A percentile compares a stretch with the other conserved stretches of the same genome.
Conservation (phyloP, 2,888 invertebrate species). For the Napeogenes inachia region DNA sequence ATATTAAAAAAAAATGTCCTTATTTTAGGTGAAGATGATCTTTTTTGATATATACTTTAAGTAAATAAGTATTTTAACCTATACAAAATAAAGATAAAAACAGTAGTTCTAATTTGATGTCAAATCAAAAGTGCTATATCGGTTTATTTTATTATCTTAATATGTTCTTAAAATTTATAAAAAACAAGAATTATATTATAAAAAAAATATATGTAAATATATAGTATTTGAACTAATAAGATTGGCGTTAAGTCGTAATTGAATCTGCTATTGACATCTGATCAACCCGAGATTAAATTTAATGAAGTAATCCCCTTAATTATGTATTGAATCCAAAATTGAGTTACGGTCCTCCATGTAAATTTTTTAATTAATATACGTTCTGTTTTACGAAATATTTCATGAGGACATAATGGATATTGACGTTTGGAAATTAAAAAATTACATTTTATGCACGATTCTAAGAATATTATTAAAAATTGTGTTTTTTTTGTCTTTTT, state of each 20-base stretch:
- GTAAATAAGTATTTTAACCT: too few species aligned
- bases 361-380: constrained; percentile 32
- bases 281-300: neutral
- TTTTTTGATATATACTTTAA: too few species aligned
- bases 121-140: too few species aligned
- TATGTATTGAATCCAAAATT: constrained; percentile 11
- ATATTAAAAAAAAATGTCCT: too few species aligned
- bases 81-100: too few species aligned
- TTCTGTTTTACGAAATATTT: constrained; percentile 23
- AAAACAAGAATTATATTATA: too few species aligned
- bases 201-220: too few species aligned
- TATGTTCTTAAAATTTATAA: too few species aligned
- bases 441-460: constrained; percentile 17
- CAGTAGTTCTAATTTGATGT: too few species aligned
- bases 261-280: neutral
- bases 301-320: constrained; percentile 9
- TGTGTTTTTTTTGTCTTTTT: neutral
- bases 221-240: neutral
- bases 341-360: constrained; percentile 10
- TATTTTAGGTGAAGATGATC: too few species aligned
- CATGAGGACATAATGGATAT: constrained; percentile 25
- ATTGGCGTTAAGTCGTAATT: neutral
- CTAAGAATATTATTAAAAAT: neutral
- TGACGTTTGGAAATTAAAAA: constrained; percentile 24
- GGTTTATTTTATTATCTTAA: too few species aligned